phyloP scores from a whole-genome alignment of 2,797 vertebrate genomes.

The Ataeniobius toweri region DNA sequence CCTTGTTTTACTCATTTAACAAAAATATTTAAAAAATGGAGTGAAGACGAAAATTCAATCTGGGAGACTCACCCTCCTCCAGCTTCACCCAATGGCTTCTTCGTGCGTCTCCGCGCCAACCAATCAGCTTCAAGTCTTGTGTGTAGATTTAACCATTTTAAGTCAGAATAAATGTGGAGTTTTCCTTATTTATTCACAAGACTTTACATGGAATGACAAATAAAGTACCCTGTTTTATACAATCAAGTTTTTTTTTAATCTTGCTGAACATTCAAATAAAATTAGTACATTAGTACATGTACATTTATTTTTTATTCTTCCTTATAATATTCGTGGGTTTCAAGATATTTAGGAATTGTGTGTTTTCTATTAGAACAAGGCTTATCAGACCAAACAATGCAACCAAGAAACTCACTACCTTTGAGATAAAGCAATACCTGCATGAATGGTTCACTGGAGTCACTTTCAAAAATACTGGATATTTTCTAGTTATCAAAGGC shows the following conservation, averaged over 20 bases:
- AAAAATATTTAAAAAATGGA: too few relatives aligned
- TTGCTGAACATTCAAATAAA: neutral
- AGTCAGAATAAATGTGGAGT: neutral
- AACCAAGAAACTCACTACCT: conserved; percentile 18
- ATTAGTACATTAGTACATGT: neutral
- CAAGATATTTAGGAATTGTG: neutral
- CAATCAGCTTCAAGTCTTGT: neutral
- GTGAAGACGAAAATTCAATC: too few relatives aligned
- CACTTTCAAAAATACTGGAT: conserved; percentile 38
- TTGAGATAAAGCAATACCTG: conserved; percentile 26
- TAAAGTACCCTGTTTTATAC: neutral
- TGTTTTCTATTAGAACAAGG: neutral
- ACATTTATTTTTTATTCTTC: neutral
- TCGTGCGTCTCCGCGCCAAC: too few relatives aligned
- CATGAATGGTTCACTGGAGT: conserved; percentile 31
- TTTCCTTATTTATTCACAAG: neutral
- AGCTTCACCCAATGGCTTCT: too few relatives aligned
- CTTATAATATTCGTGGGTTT: neutral
- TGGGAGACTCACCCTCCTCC: too few relatives aligned
- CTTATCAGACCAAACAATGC: conserved; percentile 14
- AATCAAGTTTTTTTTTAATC: neutral
- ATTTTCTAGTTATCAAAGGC: conserved; percentile 37
- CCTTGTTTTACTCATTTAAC: too few relatives aligned
- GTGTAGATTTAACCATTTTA: neutral
- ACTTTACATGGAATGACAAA: neutral